These are phyloP conservation scores for Oreohelix idahoensis DNA, from an alignment of 1,140 invertebrate species.

Conservation along the genomic window DNA sequence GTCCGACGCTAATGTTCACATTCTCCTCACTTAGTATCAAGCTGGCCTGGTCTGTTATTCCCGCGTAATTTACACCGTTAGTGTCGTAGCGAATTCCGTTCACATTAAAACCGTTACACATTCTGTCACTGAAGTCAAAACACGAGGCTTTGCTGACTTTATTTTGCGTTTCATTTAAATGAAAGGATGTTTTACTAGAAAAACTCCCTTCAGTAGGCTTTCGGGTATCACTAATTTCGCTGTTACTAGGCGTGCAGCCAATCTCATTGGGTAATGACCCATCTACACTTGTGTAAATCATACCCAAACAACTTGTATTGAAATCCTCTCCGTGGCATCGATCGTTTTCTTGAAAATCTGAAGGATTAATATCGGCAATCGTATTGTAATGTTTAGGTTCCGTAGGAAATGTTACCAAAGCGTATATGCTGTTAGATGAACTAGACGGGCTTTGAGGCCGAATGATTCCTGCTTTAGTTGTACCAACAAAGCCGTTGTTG, in stretches of 20 bases:
- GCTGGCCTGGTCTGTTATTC: neutral
- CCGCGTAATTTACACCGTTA: neutral
- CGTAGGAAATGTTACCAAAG: slow-evolving; percentile 22
- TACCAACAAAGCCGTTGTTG: neutral
- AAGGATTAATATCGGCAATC: slow-evolving; percentile 1
- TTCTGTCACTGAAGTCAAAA: neutral
- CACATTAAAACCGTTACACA: neutral
- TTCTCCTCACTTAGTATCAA: neutral
- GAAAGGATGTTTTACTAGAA: neutral
- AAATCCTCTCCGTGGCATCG: neutral
- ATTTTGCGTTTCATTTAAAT: neutral
- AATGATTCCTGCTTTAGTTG: neutral
- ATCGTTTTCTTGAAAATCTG: neutral
- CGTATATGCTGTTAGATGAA: slow-evolving; percentile 23
- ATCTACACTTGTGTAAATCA: slow-evolving; percentile 8
- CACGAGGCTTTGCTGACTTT: neutral
- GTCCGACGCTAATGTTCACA: neutral
- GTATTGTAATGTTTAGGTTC: slow-evolving; percentile 40
- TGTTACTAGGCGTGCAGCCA: neutral
- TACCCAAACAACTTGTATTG: neutral
- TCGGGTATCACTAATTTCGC: neutral
- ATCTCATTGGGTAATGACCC: neutral
- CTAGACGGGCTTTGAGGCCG: slow-evolving; percentile 4
- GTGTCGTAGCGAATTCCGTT: neutral
- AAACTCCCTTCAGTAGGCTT: neutral